A percentile compares a stretch with the other conserved stretches of the same genome.
These are phyloP conservation scores for Chionoecetes opilio DNA, from an alignment of 1,140 invertebrate genomes.

Conservation along the genomic window DNA sequence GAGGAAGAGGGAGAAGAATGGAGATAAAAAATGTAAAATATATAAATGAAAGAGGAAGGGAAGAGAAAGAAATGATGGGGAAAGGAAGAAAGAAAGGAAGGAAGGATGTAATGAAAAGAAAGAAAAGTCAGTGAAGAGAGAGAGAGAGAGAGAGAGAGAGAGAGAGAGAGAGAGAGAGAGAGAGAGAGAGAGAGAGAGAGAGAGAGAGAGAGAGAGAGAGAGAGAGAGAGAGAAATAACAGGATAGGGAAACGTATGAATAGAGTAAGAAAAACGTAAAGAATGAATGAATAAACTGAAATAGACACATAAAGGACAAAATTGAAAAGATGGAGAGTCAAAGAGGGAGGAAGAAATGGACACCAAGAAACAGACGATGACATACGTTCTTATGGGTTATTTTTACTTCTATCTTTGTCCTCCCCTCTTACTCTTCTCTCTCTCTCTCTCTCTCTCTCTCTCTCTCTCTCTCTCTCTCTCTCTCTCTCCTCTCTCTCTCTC, in stretches of 20 bases:
- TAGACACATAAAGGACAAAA: background rate
- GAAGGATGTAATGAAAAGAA: background rate
- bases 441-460: background rate
- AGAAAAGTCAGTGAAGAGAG: too few species aligned
- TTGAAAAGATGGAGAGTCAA: background rate
- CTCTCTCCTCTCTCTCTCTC: background rate
- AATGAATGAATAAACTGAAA: background rate
- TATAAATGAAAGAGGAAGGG: background rate
- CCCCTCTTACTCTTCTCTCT: background rate
- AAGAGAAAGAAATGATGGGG: too few species aligned
- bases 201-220: background rate
- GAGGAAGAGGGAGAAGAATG: background rate
- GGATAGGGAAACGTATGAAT: background rate
- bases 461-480: background rate
- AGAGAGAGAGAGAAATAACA: background rate
- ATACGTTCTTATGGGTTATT: background rate
- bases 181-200: background rate
- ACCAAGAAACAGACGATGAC: background rate
- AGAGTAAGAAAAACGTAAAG: background rate
- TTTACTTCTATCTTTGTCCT: background rate
- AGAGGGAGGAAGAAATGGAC: background rate
- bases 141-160: too few species aligned
- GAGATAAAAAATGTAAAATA: conserved; percentile 7
- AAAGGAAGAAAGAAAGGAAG: background rate
- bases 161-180: too few species aligned